A percentile compares a stretch with the other conserved stretches of the same genome.
Conservation (phyloP, 1,140 invertebrate genomes). For the Drosophila nasuta region DNA sequence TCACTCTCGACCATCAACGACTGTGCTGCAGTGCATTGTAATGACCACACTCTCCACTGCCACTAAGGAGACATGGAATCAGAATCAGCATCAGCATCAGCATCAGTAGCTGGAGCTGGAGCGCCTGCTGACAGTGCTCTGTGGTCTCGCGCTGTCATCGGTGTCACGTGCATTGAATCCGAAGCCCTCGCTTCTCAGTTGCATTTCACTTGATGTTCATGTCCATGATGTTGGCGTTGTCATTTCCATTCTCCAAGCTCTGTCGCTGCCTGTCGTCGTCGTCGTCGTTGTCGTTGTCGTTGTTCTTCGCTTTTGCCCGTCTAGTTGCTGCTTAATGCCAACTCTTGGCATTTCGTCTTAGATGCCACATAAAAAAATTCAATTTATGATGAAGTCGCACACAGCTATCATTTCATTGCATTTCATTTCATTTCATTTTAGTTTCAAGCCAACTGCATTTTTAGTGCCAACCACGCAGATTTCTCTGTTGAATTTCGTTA, state of each 20-base stretch:
- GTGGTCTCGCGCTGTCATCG: slow-evolving; percentile 56
- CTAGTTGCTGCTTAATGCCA: slow-evolving; percentile 73
- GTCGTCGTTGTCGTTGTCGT: slow-evolving; percentile 12
- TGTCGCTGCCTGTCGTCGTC: background rate
- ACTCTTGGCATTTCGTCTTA: slow-evolving; percentile 78
- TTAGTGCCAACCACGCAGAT: slow-evolving; percentile 70
- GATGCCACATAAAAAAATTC: slow-evolving; percentile 72
- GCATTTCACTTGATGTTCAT: slow-evolving; percentile 65
- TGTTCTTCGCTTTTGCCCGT: slow-evolving; percentile 35
- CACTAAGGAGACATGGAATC: slow-evolving; percentile 18
- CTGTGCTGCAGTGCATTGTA: slow-evolving; percentile 54
- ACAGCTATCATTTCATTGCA: slow-evolving; percentile 19
- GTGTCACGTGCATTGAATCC: slow-evolving; percentile 74
- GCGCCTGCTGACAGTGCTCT: slow-evolving; percentile 39
- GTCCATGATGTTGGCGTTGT: slow-evolving; percentile 29
- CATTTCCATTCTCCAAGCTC: slow-evolving; percentile 32
- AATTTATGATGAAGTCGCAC: slow-evolving; percentile 73
- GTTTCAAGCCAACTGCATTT: slow-evolving; percentile 23
- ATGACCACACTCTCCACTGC: slow-evolving; percentile 55
- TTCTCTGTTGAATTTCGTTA: slow-evolving; percentile 10
- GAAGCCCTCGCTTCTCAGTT: slow-evolving; percentile 64
- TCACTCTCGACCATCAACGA: slow-evolving; percentile 39
- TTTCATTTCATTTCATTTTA: too few relatives aligned
- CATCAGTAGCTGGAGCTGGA: background rate
- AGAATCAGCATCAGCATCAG: slow-evolving; percentile 18